phyloP scores from a whole-genome alignment of 2,113 vertebrate genomes.

The Nerophis lumbriciformis region DNA sequence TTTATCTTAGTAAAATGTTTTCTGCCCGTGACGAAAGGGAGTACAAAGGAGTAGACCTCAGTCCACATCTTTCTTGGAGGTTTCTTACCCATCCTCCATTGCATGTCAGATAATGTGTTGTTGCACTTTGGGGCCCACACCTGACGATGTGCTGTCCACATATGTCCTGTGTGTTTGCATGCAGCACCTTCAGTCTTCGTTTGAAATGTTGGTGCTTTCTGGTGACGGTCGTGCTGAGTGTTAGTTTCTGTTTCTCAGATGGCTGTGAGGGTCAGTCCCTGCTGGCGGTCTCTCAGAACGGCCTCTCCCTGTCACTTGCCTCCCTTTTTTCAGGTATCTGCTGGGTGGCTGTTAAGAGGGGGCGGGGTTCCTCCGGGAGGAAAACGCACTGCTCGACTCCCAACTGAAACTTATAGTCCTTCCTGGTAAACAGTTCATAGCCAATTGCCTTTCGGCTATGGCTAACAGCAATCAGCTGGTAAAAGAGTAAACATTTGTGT shows the following conservation, averaged over 20 bases:
- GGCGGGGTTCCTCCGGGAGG: conserved; percentile 15
- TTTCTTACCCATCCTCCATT: too few relatives aligned
- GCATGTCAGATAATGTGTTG: too few relatives aligned
- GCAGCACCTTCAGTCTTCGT: conserved; percentile 5
- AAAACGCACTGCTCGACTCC: conserved; percentile 33
- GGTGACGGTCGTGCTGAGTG: conserved; percentile 55
- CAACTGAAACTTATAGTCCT: conserved; percentile 35
- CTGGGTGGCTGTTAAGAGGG: conserved; percentile 13
- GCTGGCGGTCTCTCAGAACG: conserved; percentile 86
- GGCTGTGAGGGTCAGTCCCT: conserved; percentile 88
- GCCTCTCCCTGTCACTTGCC: conserved; percentile 88
- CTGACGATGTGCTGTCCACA: conserved; percentile 14
- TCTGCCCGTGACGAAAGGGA: too few relatives aligned
- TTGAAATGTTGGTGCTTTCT: conserved; percentile 30
- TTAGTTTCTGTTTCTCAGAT: conserved; percentile 83
- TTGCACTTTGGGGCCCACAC: background rate
- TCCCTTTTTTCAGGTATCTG: conserved; percentile 92
- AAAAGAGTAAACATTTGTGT: background rate
- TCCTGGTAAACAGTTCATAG: background rate
- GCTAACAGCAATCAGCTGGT: background rate
- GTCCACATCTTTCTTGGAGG: too few relatives aligned
- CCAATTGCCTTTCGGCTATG: background rate
- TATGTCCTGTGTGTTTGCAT: conserved; percentile 5
- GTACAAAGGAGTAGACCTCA: too few relatives aligned
- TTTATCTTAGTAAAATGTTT: background rate